Evolutionary conservation across 2,113 vertebrate genomes (phyloP).

Genomic region (Myanophis thanlyinensis): DNA sequence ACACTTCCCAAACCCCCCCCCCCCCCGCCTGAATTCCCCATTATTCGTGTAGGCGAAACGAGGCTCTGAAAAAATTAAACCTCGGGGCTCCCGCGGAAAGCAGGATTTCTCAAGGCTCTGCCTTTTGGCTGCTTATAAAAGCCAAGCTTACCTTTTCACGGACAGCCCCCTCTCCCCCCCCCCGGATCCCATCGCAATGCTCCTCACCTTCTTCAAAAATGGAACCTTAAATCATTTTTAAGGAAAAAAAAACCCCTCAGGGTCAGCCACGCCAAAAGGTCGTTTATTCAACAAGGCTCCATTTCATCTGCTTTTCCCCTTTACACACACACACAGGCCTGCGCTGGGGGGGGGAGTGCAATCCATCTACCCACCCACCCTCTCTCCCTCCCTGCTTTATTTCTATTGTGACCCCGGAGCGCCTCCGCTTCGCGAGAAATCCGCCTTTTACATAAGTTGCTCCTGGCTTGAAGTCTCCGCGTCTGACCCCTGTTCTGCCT

Average conservation of each 20-base stretch:
- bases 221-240: constrained; percentile 49
- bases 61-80: neutral
- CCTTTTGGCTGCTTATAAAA: constrained; percentile 26
- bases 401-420: neutral
- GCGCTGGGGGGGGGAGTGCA: too few relatives aligned
- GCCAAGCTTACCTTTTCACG: constrained; percentile 29
- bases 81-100: neutral
- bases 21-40: neutral
- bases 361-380: too few relatives aligned
- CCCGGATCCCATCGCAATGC: constrained; percentile 42
- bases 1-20: too few relatives aligned
- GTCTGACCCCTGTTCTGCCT: constrained; percentile 96
- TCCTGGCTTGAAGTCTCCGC: constrained; percentile 56
- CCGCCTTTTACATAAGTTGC: constrained; percentile 53
- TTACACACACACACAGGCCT: rapidly evolving
- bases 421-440: constrained; percentile 1
- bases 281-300: neutral
- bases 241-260: constrained; percentile 21
- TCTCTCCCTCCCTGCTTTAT: rapidly evolving
- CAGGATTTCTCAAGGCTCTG: constrained; percentile 32
- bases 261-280: constrained; percentile 27
- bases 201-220: constrained; percentile 47
- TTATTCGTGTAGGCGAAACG: neutral
- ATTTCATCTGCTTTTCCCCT: neutral
- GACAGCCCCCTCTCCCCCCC: too few relatives aligned